Evolutionary conservation across 2,888 invertebrate genomes (phyloP), one percentile per base, ranked within the genome.

Genomic region (Allygus modestus): DNA sequence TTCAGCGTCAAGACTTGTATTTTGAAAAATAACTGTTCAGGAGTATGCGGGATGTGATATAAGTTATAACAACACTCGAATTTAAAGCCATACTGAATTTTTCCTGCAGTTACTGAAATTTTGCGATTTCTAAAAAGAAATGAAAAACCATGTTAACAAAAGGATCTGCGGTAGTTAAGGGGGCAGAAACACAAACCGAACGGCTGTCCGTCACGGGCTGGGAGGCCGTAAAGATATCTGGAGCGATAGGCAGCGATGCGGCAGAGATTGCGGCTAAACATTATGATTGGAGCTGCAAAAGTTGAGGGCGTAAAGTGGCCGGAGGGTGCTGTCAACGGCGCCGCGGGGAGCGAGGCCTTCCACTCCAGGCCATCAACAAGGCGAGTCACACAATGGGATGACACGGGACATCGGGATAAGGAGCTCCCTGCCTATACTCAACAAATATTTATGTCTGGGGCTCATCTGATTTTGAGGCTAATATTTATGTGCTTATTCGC

Each of bases 341-440:
- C 73, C 17, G 73, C 73, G 41, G 73, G 73, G 69, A 7, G 28
- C 69, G 17, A 9, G 37, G 37, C 51, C 51, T 11, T 51, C 51
- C 51, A 51, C 37, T 37, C 51, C n/a, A 51, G 23, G 20, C 58
- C 58, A 58, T 46, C 46, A 46, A 46, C 46, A 12, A 46, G 15
- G n/a, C 12, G 1, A 41, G 7, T 2, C 46, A 23, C 58, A 58
- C 58, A 58, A 58, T 28, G 17, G 28, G 28, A 28, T 65, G 65
- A 65, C 65, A 65, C 65, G 65, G 65, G 65, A 65, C 65, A 65
- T 65, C 65, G 65, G 65, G 65, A 31, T 65, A 65, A 31, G 58
- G 23, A 12, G n/a, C n/a, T n/a, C n/a, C n/a, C n/a, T n/a, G n/a
- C n/a, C 23, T 23, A 23, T 12, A 23, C 58, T 23, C 23, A 2